These are phyloP conservation scores for Bugula neritina DNA, from an alignment of 2,888 invertebrate species.

Conservation along the genomic window DNA sequence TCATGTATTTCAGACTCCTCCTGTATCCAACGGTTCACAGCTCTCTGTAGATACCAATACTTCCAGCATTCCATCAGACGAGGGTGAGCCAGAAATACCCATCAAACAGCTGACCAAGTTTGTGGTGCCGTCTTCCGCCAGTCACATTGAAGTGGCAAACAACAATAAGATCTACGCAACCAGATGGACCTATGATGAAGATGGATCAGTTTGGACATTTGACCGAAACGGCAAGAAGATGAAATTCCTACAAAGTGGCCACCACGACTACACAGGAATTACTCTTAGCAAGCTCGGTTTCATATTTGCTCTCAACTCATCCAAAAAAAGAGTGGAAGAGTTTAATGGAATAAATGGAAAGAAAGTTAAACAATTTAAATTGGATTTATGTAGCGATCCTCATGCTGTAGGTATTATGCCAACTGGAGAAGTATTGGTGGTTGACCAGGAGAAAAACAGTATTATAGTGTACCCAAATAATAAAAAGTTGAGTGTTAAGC, in stretches of 20 bases:
- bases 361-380: slow-evolving; percentile 10
- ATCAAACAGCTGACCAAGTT: slow-evolving; percentile 1
- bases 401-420: slow-evolving; percentile 18
- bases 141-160: slow-evolving; percentile 20
- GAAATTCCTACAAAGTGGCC: background rate
- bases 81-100: background rate
- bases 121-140: background rate
- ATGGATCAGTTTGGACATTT: background rate
- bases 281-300: slow-evolving; percentile 16
- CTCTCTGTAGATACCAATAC: slow-evolving; percentile 12
- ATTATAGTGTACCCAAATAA: slow-evolving; percentile 6
- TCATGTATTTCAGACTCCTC: background rate
- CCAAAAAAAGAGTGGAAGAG: slow-evolving; percentile 12
- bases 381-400: background rate
- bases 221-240: slow-evolving; percentile 13
- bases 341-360: slow-evolving; percentile 11
- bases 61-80: background rate
- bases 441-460: slow-evolving; percentile 19
- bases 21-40: slow-evolving; percentile 14
- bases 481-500: background rate
- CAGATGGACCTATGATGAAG: slow-evolving; percentile 16
- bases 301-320: slow-evolving; percentile 6
- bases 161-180: background rate
- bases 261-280: background rate
- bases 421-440: slow-evolving; percentile 9